Percentiles rank a stretch among this genome's conserved stretches.
Evolutionary conservation across 2,113 vertebrate species (phyloP).

Genomic region (Isurus oxyrinchus): DNA sequence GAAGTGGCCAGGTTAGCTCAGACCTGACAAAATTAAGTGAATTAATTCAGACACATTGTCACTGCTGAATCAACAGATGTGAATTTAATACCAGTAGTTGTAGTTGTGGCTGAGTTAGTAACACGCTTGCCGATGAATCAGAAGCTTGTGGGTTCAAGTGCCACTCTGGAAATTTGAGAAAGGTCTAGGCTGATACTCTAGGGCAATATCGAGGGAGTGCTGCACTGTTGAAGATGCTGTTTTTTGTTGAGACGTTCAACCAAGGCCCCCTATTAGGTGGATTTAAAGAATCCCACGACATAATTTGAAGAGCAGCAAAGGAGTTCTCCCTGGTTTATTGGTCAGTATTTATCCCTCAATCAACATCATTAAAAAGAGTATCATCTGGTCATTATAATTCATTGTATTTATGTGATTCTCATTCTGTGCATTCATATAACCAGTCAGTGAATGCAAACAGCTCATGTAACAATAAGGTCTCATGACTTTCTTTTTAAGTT

Average conservation of each 20-base stretch:
- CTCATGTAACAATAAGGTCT: neutral
- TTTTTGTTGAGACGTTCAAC: too few species aligned
- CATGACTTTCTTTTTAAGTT: neutral
- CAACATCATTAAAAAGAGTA: neutral
- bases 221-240: too few species aligned
- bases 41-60: too few species aligned
- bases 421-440: neutral
- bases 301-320: too few species aligned
- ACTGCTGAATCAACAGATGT: too few species aligned
- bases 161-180: neutral
- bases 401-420: neutral
- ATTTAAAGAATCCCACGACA: too few species aligned
- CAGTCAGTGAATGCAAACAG: neutral
- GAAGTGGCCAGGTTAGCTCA: neutral
- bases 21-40: neutral
- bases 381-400: neutral
- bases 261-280: too few species aligned
- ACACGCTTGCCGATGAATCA: neutral
- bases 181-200: neutral
- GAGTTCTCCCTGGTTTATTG: neutral
- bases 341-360: neutral
- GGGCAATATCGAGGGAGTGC: neutral
- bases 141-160: neutral
- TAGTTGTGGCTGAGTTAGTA: neutral
- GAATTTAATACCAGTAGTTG: too few species aligned